A percentile compares a stretch with the other conserved stretches of the same genome.
These are phyloP conservation scores for Yoshiicerus persimilis DNA, from an alignment of 1,140 invertebrate genomes.

Conservation along the genomic window DNA sequence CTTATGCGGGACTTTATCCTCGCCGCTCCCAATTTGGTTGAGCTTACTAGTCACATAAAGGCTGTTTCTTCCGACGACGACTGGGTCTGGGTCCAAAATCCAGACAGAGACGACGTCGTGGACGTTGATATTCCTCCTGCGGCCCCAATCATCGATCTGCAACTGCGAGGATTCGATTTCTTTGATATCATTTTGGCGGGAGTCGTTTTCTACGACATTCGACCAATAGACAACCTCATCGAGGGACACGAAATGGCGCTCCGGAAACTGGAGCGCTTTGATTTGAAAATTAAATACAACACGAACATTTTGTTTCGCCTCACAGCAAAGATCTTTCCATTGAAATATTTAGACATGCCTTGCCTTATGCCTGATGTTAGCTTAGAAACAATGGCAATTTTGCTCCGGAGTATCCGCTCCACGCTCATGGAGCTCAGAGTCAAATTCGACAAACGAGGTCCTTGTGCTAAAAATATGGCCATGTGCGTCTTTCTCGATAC, in stretches of 20 bases:
- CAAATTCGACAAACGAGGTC: neutral
- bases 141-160: neutral
- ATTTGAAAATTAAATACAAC: slow-evolving; percentile 25
- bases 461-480: neutral
- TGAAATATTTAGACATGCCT: neutral
- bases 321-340: neutral
- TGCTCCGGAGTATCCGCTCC: neutral
- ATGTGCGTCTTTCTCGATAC: neutral
- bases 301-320: neutral
- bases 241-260: neutral
- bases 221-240: neutral
- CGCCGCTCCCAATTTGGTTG: neutral
- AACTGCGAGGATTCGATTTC: neutral
- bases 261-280: neutral
- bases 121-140: neutral
- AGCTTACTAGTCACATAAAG: neutral
- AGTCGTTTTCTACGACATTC: slow-evolving; percentile 7
- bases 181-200: slow-evolving; percentile 1
- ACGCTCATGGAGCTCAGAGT: neutral
- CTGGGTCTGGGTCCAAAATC: neutral
- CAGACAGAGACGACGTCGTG: neutral
- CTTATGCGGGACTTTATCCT: slow-evolving; percentile 9
- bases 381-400: neutral
- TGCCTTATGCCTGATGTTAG: neutral
- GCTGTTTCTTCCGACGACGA: neutral